Conservation (phyloP, 2,888 invertebrate genomes). For the Autographa gamma region DNA sequence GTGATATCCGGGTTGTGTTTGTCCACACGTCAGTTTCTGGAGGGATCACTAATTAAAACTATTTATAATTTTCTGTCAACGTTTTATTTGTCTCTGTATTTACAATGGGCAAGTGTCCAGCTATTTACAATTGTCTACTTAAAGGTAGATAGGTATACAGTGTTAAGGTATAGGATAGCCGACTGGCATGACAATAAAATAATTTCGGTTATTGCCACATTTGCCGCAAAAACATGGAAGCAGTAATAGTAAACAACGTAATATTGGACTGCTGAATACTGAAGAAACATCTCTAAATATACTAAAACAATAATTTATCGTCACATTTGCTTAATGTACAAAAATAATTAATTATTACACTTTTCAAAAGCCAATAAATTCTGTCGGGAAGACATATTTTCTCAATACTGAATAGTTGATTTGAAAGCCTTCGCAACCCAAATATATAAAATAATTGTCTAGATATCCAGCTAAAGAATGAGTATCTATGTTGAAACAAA, state of each 20-base stretch:
- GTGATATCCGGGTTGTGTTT: constrained; percentile 47
- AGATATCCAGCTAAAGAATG: too few relatives aligned
- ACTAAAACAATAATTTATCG: constrained; percentile 55
- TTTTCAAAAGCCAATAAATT: constrained; percentile 15
- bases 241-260: neutral
- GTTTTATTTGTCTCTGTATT: constrained; percentile 70
- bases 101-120: constrained; percentile 21
- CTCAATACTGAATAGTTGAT: constrained; percentile 10
- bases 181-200: neutral
- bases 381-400: constrained; percentile 20
- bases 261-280: constrained; percentile 34
- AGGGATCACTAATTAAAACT: constrained; percentile 80
- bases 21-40: constrained; percentile 61
- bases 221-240: neutral
- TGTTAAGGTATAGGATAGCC: neutral
- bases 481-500: too few relatives aligned
- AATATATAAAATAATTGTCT: neutral
- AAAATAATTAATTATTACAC: constrained; percentile 12
- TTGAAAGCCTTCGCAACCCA: neutral
- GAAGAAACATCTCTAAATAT: constrained; percentile 37
- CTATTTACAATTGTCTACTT: constrained; percentile 17
- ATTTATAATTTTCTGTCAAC: constrained; percentile 78
- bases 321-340: constrained; percentile 58
- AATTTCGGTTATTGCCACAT: neutral
- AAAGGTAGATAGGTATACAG: neutral